These are phyloP conservation scores for Cacatua alba DNA, from an alignment of 2,113 vertebrate species.

Conservation along the genomic window DNA sequence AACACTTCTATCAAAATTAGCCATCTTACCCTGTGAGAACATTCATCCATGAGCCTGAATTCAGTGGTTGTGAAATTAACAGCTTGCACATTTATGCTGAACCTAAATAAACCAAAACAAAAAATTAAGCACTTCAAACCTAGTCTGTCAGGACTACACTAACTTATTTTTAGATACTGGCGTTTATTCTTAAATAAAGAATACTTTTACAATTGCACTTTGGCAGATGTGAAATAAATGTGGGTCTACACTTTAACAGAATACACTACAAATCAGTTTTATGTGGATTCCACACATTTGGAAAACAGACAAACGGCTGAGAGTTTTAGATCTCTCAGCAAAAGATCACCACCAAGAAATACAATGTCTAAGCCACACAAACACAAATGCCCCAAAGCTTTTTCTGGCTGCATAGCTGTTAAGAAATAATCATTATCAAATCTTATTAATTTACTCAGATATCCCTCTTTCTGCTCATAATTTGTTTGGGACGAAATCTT, in stretches of 20 bases:
- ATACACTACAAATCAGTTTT: not conserved
- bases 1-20: not conserved
- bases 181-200: not conserved
- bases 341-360: not conserved
- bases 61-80: conserved; percentile 90
- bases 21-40: conserved; percentile 71
- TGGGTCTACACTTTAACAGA: not conserved
- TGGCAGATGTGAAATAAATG: not conserved
- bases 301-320: not conserved
- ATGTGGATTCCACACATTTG: not conserved
- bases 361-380: not conserved
- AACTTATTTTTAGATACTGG: not conserved
- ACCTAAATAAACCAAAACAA: conserved; percentile 80
- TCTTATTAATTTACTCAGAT: not conserved
- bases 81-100: conserved; percentile 82
- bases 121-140: not conserved
- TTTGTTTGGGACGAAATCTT: not conserved
- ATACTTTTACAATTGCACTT: not conserved
- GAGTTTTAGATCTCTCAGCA: not conserved
- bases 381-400: not conserved
- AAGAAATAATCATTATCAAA: not conserved
- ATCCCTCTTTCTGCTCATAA: not conserved
- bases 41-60: conserved; percentile 84
- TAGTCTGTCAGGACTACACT: not conserved
- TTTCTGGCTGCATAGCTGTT: not conserved